phyloP scores from a whole-genome alignment of 2,797 vertebrate species.

The Hybognathus amarus region DNA sequence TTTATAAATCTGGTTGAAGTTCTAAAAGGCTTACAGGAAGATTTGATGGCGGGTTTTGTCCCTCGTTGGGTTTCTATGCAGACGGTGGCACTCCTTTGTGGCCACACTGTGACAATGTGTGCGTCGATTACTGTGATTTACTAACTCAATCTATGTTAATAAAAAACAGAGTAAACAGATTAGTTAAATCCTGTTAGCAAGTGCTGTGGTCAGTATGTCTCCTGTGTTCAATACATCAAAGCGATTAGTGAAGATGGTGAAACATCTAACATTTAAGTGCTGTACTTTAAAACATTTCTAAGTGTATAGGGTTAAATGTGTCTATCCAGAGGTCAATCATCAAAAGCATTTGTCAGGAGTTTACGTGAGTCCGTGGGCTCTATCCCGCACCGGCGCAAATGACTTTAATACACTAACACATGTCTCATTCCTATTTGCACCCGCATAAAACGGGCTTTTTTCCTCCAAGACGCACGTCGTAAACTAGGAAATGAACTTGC shows the following conservation, averaged over 20 bases:
- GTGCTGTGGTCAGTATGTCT: not conserved
- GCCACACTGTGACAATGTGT: not conserved
- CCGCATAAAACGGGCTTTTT: too few relatives aligned
- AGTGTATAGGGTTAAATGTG: not conserved
- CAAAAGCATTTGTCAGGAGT: not conserved
- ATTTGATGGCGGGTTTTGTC: not conserved
- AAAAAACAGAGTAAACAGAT: conserved; percentile 2
- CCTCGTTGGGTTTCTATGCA: not conserved
- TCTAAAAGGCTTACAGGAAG: conserved; percentile 14
- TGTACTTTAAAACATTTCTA: not conserved
- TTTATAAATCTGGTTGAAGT: conserved; percentile 26
- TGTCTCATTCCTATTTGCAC: too few relatives aligned
- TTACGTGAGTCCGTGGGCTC: not conserved
- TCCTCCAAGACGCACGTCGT: too few relatives aligned
- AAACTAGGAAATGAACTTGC: too few relatives aligned
- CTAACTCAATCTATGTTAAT: conserved; percentile 3
- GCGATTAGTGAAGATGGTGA: not conserved
- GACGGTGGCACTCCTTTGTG: not conserved
- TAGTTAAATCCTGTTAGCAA: conserved; percentile 10
- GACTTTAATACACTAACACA: too few relatives aligned
- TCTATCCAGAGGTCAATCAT: not conserved
- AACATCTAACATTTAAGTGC: not conserved
- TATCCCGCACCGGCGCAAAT: too few relatives aligned
- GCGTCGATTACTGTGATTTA: not conserved
- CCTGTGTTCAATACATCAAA: not conserved